Base-by-base conservation (phyloP, 2,113 vertebrate genomes). In the Electrona antarctica region DNA sequence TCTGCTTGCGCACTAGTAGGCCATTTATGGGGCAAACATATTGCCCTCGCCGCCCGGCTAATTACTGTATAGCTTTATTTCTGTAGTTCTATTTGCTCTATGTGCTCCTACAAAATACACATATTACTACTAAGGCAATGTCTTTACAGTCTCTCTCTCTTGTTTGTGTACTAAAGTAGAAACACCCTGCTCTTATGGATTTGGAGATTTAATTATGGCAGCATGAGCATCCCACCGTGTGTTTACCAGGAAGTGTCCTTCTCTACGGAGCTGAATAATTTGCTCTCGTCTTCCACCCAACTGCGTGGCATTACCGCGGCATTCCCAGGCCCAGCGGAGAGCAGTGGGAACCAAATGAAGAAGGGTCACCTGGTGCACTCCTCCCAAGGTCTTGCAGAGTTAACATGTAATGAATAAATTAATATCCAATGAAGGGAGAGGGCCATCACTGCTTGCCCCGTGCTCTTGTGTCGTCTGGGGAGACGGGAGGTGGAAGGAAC, bases 401-500 rank as follows among this genome's bases (percentile, higher is more conserved):
- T 93, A 92, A 93, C 86, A 89, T 93, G 88, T 87, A 92, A 94
- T 94, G 91, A 93, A 94, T 92, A 94, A 93, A 93, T 93, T 91
- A 92, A 91, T 92, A 92, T 78, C 87, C 92, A 93, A 92, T 92
- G 92, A 92, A 90, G 85, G 70, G 62, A 78, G 76, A 75, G 69
- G 74, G 71, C 77, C 67, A 67, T 78, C 67, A 67, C 77, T 81
- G 74, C 63, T 87, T 83, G 74, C 77, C 80, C 72, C 73, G 73
- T 79, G 71, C 83, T 81, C 41, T 3, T 55, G 11, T 67, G 79
- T 81, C 84, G 86, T 87, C 29, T 45, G 70, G 73, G 62, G 76
- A 76, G 76, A 80, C 47, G 50, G 85, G 5, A 78, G 78, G 79
- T 33, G 79, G 74, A 80, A 74, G 74, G 67, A 77, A 69, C 83